A percentile compares a stretch with the other conserved stretches of the same genome.
These are phyloP conservation scores for Branchipolynoe longqiensis DNA, from an alignment of 2,888 invertebrate species.

Conservation along the genomic window DNA sequence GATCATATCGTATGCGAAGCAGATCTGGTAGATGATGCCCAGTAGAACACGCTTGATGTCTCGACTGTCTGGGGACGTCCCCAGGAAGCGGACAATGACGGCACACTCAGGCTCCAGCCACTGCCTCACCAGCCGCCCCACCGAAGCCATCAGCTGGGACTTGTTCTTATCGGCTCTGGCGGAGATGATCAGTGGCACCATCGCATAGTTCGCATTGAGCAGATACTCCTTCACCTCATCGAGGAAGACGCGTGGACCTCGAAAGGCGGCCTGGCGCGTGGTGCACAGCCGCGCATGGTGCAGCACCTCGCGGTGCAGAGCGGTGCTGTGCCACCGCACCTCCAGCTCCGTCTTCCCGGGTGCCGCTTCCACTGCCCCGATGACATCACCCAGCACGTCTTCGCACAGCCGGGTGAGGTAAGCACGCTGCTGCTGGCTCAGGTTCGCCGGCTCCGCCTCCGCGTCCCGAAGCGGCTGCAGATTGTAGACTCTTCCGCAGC, in stretches of 20 bases:
- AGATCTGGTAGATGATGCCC: constrained; percentile 43
- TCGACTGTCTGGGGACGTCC: constrained; percentile 27
- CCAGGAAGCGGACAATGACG: background rate
- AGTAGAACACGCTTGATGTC: constrained; percentile 25
- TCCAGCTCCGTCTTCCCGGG: background rate
- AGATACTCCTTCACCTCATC: constrained; percentile 3
- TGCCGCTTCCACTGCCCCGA: background rate
- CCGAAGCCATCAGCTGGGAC: background rate
- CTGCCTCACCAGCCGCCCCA: background rate
- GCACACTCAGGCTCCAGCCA: constrained; percentile 12
- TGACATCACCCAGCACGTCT: constrained; percentile 13
- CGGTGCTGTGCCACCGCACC: background rate
- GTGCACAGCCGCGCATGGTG: constrained; percentile 28
- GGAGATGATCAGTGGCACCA: constrained; percentile 26
- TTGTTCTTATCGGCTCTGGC: constrained; percentile 41
- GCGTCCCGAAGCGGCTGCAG: constrained; percentile 23
- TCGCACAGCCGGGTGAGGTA: constrained; percentile 33
- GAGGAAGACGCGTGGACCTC: background rate
- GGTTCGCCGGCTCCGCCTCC: constrained; percentile 22
- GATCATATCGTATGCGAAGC: background rate
- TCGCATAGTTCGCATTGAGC: constrained; percentile 1
- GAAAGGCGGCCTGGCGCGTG: background rate
- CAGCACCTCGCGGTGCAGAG: constrained; percentile 6
- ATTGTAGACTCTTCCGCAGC: constrained; percentile 16
- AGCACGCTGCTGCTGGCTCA: constrained; percentile 26